Percentiles rank a stretch among this genome's conserved stretches.
Conservation (phyloP, 2,113 vertebrate genomes). For the Heterochromis multidens region DNA sequence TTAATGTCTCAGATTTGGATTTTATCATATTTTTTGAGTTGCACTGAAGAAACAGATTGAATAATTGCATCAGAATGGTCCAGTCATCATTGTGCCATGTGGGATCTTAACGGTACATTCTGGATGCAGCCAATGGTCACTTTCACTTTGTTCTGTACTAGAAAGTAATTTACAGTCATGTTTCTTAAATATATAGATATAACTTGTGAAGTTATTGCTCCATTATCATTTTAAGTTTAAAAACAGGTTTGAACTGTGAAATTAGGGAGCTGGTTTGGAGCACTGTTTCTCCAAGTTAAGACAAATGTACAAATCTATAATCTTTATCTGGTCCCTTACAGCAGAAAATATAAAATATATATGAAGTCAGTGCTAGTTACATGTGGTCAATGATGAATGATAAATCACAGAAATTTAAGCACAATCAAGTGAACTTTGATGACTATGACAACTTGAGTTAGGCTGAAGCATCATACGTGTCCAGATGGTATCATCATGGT, state of each 20-base stretch:
- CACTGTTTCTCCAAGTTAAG: neutral
- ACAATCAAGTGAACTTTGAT: neutral
- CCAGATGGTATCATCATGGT: neutral
- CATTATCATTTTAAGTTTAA: neutral
- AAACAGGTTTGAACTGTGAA: neutral
- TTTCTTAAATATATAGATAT: neutral
- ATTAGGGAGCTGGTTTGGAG: neutral
- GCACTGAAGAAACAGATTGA: neutral
- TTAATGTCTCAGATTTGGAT: neutral
- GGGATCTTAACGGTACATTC: neutral
- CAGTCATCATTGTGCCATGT: neutral
- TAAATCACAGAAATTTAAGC: neutral
- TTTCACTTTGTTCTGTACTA: neutral
- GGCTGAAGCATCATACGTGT: neutral
- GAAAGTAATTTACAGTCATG: neutral
- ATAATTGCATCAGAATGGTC: neutral
- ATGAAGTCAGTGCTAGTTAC: neutral
- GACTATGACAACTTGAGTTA: neutral
- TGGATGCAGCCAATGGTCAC: fast-evolving
- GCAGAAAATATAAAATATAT: neutral
- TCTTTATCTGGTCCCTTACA: neutral
- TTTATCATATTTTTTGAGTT: neutral
- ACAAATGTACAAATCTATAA: neutral
- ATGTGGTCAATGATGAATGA: neutral
- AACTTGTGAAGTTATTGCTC: neutral